phyloP scores from a whole-genome alignment of 2,888 invertebrate species.

The Mesorhabditis sp. region DNA sequence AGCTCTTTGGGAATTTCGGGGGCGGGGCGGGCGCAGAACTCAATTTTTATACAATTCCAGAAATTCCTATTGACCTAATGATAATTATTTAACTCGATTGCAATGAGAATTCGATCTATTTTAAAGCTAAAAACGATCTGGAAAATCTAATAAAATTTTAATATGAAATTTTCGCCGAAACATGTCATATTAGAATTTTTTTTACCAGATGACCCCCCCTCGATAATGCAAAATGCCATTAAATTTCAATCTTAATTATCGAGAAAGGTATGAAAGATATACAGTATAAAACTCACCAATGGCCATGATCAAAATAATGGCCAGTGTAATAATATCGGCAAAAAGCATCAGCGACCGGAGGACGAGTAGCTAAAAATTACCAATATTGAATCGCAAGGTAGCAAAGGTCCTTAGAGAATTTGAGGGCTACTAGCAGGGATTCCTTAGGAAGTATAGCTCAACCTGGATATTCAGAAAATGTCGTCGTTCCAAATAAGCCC shows the following conservation, averaged over 20 bases:
- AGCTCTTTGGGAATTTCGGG: neutral
- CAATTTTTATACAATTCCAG: no score
- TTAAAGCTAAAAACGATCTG: no score
- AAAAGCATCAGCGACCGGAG: constrained; percentile 45
- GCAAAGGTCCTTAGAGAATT: neutral
- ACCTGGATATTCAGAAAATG: neutral
- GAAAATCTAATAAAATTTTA: no score
- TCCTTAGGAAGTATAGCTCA: neutral
- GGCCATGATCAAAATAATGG: constrained; percentile 49
- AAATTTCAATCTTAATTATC: neutral
- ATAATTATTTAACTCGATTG: no score
- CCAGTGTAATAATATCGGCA: constrained; percentile 48
- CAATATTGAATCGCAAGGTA: constrained; percentile 10
- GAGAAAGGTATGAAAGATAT: neutral
- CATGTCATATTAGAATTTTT: neutral
- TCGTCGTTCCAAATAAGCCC: constrained; percentile 1
- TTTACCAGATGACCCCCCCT: no score
- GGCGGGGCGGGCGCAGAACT: no score
- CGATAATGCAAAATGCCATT: neutral
- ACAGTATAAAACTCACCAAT: constrained; percentile 25
- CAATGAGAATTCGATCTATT: no score
- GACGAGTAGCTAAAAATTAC: constrained; percentile 40
- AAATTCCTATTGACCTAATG: no score
- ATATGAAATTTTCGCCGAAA: neutral
- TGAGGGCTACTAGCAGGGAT: neutral